phyloP scores from a whole-genome alignment of 2,888 invertebrate genomes.

The Sisyra terminalis region DNA sequence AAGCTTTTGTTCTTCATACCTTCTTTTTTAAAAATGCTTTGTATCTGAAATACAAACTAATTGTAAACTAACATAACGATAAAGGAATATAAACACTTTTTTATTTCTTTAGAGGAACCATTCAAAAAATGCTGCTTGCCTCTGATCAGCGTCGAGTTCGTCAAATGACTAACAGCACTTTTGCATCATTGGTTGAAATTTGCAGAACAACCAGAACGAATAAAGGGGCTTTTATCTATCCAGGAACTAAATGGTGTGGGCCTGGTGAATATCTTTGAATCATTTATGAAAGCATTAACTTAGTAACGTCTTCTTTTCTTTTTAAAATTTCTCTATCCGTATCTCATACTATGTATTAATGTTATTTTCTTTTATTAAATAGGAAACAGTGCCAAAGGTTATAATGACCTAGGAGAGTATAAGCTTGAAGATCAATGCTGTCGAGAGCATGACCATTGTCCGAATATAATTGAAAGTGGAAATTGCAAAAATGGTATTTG shows the following conservation, averaged over 20 bases:
- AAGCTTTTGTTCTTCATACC: no score
- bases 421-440: constrained; percentile 52
- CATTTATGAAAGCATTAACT: not conserved
- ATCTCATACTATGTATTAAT: not conserved
- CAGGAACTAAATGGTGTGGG: constrained; percentile 68
- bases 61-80: no score
- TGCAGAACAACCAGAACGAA: constrained; percentile 25
- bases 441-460: constrained; percentile 56
- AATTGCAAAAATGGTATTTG: constrained; percentile 46
- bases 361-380: not conserved
- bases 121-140: constrained; percentile 38
- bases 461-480: constrained; percentile 37
- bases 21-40: no score
- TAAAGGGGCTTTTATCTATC: constrained; percentile 36
- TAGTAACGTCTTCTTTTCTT: no score
- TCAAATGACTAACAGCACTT: constrained; percentile 41
- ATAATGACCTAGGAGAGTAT: constrained; percentile 46
- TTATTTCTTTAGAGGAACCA: constrained; percentile 29
- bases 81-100: no score
- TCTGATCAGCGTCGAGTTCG: constrained; percentile 37
- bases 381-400: constrained; percentile 41
- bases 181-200: constrained; percentile 37
- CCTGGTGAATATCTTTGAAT: constrained; percentile 29
- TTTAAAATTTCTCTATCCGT: not conserved
- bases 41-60: no score